phyloP scores from a whole-genome alignment of 2,113 vertebrate genomes.

The Leucosticte australis region DNA sequence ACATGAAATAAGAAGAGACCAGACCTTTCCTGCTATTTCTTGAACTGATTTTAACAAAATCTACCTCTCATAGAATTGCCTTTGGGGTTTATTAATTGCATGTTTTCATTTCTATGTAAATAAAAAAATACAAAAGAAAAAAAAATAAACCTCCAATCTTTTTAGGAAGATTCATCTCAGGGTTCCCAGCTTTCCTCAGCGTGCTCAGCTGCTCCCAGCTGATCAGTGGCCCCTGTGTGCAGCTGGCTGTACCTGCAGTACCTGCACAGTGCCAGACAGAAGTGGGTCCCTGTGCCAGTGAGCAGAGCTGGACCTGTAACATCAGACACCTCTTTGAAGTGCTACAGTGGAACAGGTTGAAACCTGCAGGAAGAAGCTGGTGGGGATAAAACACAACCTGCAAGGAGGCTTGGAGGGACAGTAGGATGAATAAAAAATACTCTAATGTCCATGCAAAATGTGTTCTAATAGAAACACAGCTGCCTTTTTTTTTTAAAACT shows the following conservation, averaged over 20 bases:
- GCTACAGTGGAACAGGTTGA: background rate
- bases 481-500: background rate
- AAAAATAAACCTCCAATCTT: background rate
- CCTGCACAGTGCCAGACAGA: background rate
- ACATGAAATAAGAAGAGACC: background rate
- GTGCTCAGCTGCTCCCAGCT: background rate
- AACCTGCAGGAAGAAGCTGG: conserved; percentile 18
- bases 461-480: background rate
- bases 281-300: background rate
- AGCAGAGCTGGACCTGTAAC: background rate
- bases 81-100: background rate
- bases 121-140: background rate
- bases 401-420: background rate
- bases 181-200: background rate
- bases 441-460: background rate
- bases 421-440: background rate
- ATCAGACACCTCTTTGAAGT: background rate
- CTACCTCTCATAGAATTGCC: background rate
- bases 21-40: background rate
- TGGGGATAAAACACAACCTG: background rate
- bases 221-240: background rate
- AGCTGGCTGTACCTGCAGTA: background rate
- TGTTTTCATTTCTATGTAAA: background rate
- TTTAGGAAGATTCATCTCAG: background rate
- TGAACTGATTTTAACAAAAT: background rate